Conservation (phyloP, 2,888 invertebrate genomes). For the Drosophila phalerata region DNA sequence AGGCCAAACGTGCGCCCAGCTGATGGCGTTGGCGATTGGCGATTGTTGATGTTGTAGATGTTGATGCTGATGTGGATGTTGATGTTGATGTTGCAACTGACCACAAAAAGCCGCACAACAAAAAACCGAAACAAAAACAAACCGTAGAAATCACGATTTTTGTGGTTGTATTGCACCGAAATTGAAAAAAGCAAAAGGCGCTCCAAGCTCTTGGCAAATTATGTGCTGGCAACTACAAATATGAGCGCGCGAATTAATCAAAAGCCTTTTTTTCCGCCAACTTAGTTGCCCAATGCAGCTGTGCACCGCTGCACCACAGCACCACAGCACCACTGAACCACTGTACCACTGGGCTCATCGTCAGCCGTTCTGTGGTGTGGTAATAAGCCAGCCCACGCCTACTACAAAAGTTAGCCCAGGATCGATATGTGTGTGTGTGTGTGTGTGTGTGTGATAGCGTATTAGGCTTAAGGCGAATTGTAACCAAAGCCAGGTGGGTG, state of each 20-base stretch:
- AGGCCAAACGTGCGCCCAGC: constrained; percentile 80
- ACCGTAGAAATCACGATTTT: constrained; percentile 77
- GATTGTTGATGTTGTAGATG: constrained; percentile 66
- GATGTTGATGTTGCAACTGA: constrained; percentile 74
- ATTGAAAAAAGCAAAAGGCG: constrained; percentile 63
- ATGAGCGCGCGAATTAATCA: constrained; percentile 80
- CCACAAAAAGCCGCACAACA: constrained; percentile 62
- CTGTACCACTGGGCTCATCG: constrained; percentile 41
- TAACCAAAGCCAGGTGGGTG: constrained; percentile 36
- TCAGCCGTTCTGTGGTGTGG: constrained; percentile 39
- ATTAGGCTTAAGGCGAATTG: constrained; percentile 38
- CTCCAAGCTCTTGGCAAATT: constrained; percentile 78
- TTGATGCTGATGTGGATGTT: constrained; percentile 36
- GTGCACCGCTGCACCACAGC: constrained; percentile 25
- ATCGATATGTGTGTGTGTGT: constrained; percentile 31
- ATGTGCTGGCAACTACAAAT: constrained; percentile 80
- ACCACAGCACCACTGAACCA: background rate
- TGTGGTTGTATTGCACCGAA: constrained; percentile 57
- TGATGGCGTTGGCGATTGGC: constrained; percentile 77
- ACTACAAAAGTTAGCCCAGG: constrained; percentile 31
- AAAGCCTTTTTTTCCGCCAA: constrained; percentile 62
- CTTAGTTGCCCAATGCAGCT: constrained; percentile 74
- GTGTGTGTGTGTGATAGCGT: constrained; percentile 37
- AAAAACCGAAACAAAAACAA: constrained; percentile 56
- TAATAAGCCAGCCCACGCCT: constrained; percentile 66